Conservation (phyloP, 2,797 vertebrate genomes). For the Decapterus maruadsi region DNA sequence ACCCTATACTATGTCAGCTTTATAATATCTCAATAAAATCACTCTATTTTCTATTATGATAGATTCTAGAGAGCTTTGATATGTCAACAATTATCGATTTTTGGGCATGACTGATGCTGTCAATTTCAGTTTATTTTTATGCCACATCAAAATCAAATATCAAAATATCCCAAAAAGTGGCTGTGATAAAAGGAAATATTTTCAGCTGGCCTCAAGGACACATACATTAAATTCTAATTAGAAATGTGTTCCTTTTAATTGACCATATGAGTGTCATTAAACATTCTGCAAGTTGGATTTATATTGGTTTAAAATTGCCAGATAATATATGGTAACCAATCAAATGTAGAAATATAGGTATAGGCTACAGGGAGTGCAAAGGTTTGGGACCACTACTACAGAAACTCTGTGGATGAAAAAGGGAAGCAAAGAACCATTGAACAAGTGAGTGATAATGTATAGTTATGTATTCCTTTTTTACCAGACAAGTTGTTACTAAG, state of each 20-base stretch:
- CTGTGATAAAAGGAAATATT: background rate
- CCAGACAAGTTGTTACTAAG: background rate
- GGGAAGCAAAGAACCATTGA: too few relatives aligned
- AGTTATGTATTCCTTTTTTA: too few relatives aligned
- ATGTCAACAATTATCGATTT: constrained; percentile 17
- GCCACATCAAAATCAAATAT: too few relatives aligned
- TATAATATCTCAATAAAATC: background rate
- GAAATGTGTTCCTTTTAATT: background rate
- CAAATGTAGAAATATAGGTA: too few relatives aligned
- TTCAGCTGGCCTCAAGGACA: background rate
- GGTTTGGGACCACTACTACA: too few relatives aligned
- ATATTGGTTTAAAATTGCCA: background rate
- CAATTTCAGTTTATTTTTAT: background rate
- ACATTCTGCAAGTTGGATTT: background rate
- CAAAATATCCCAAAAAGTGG: background rate
- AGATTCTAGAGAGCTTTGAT: constrained; percentile 3
- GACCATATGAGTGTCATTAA: background rate
- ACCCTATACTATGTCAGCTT: background rate
- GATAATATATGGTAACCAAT: background rate
- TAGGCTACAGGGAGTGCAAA: too few relatives aligned
- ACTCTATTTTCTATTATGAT: background rate
- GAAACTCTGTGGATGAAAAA: too few relatives aligned
- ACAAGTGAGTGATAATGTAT: too few relatives aligned
- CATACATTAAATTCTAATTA: background rate
- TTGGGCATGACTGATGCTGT: background rate